Percentiles rank a stretch among this genome's conserved stretches.
phyloP scores from a whole-genome alignment of 2,797 vertebrate genomes.

The Crocodylus rhombifer region DNA sequence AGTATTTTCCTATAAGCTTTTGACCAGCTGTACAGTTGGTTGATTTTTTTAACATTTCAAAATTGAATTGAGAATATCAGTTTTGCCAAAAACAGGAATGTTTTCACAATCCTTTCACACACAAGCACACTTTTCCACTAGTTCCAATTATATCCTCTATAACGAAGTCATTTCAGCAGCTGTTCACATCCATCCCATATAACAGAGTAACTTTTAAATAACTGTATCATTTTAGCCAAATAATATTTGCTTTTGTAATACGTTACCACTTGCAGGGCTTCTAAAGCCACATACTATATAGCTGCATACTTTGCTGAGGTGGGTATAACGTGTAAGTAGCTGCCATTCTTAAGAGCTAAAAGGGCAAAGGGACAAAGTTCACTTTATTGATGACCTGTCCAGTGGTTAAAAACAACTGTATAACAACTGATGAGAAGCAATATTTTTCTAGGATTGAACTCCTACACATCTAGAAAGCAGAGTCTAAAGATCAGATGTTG shows the following conservation, averaged over 20 bases:
- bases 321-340: rapidly evolving
- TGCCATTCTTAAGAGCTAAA: neutral
- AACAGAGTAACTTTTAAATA: neutral
- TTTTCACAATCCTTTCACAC: neutral
- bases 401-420: neutral
- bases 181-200: neutral
- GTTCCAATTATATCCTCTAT: neutral
- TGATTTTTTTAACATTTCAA: neutral
- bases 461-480: neutral
- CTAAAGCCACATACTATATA: rapidly evolving
- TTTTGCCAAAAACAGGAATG: neutral
- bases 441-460: conserved; percentile 37
- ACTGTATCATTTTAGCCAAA: neutral
- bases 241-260: neutral
- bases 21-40: neutral
- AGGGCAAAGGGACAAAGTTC: neutral
- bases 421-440: conserved; percentile 39
- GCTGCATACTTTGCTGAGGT: neutral
- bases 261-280: neutral
- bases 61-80: neutral
- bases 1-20: neutral
- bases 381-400: rapidly evolving
- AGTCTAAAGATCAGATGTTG: neutral
- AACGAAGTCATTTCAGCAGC: neutral
- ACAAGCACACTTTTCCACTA: neutral